Percentiles rank a stretch among this genome's conserved stretches.
Conservation (phyloP, 2,113 vertebrate species). For the Alosa alosa region DNA sequence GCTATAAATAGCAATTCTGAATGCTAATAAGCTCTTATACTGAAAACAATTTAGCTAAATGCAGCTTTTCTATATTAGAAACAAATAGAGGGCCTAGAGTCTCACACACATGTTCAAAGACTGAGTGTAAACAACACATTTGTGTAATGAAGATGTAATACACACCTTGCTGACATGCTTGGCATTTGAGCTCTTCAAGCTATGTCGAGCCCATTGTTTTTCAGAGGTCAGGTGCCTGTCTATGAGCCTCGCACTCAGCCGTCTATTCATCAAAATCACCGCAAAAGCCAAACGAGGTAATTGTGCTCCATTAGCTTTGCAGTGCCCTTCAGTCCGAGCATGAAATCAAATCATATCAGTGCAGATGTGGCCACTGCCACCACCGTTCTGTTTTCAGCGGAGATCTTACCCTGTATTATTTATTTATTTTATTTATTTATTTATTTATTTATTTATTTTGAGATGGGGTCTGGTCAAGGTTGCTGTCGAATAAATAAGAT, state of each 20-base stretch:
- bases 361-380: slow-evolving; percentile 40
- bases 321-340: slow-evolving; percentile 49
- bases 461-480: slow-evolving; percentile 60
- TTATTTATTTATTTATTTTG: slow-evolving; percentile 48
- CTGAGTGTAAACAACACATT: not conserved
- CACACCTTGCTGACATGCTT: not conserved
- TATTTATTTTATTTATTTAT: slow-evolving; percentile 48
- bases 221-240: not conserved
- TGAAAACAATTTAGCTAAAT: too few relatives aligned
- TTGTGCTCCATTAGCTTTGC: slow-evolving; percentile 28
- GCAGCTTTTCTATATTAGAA: too few relatives aligned
- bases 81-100: not conserved
- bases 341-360: slow-evolving; percentile 47
- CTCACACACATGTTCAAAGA: not conserved
- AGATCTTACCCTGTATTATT: slow-evolving; percentile 23
- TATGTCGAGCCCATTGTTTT: not conserved
- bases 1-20: not conserved
- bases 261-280: slow-evolving; percentile 25
- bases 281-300: slow-evolving; percentile 19
- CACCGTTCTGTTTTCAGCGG: slow-evolving; percentile 27
- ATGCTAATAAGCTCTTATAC: not conserved
- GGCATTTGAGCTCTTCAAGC: not conserved
- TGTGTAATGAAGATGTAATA: not conserved
- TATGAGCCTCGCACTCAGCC: not conserved
- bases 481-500: slow-evolving; percentile 64